Evolutionary conservation across 2,888 invertebrate genomes (phyloP).

Genomic region (Prosopocoilus inquinatus): DNA sequence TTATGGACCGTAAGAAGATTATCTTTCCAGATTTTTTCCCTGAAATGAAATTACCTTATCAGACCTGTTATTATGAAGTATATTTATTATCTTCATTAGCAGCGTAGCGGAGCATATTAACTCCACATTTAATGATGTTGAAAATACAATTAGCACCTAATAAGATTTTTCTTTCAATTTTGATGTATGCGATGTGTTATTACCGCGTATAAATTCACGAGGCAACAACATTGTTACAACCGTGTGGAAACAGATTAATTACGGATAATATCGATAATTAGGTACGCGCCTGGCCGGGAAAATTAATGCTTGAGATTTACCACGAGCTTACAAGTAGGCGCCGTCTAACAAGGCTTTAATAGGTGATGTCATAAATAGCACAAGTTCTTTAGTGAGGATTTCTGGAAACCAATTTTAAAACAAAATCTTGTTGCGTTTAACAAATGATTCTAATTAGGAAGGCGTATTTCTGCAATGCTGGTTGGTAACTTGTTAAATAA

Average conservation of each 20-base stretch:
- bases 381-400: too few relatives aligned
- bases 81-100: slow-evolving; percentile 17
- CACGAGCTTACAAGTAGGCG: too few relatives aligned
- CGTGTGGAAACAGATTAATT: slow-evolving; percentile 4
- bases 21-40: background rate
- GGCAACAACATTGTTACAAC: slow-evolving; percentile 3
- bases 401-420: too few relatives aligned
- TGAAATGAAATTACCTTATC: slow-evolving; percentile 12
- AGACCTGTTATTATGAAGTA: slow-evolving; percentile 14
- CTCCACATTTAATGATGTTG: slow-evolving; percentile 7
- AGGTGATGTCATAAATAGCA: too few relatives aligned
- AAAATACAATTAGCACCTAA: slow-evolving; percentile 16
- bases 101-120: slow-evolving; percentile 8
- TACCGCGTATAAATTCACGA: slow-evolving; percentile 6
- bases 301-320: too few relatives aligned
- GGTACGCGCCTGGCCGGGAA: background rate
- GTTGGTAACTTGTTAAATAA: too few relatives aligned
- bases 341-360: too few relatives aligned
- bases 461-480: too few relatives aligned
- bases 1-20: slow-evolving; percentile 15
- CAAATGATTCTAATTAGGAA: too few relatives aligned
- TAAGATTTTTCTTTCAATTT: slow-evolving; percentile 1
- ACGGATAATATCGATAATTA: slow-evolving; percentile 1
- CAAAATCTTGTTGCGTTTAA: too few relatives aligned
- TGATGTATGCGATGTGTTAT: slow-evolving; percentile 5